Evolutionary conservation across 1,140 invertebrate genomes (phyloP).

Genomic region (Saxidomus purpurata): DNA sequence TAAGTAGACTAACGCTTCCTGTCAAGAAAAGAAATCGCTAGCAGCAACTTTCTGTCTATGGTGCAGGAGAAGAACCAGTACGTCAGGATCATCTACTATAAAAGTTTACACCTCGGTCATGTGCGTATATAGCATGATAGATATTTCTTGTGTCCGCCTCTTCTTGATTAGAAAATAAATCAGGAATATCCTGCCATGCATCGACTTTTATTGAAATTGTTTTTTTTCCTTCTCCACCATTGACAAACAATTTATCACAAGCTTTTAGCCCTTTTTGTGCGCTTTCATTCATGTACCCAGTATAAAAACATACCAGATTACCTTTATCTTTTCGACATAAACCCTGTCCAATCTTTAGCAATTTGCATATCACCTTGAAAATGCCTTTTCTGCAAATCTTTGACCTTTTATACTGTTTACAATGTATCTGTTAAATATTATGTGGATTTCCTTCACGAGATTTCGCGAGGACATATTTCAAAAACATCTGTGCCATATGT

Average conservation of each 20-base stretch:
- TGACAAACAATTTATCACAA: neutral
- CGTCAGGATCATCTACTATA: neutral
- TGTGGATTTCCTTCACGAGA: neutral
- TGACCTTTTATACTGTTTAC: neutral
- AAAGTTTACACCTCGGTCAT: neutral
- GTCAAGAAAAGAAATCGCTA: neutral
- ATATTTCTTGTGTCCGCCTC: conserved; percentile 9
- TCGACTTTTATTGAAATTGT: neutral
- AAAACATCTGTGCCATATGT: neutral
- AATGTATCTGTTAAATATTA: neutral
- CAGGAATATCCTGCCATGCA: neutral
- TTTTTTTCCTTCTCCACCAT: neutral
- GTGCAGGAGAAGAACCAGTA: conserved; percentile 26
- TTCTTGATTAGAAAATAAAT: neutral
- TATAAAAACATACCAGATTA: neutral
- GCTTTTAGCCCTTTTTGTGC: neutral
- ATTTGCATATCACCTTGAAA: neutral
- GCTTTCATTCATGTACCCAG: neutral
- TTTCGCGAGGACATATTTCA: neutral
- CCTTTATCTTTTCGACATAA: conserved; percentile 16
- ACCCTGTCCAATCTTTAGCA: conserved; percentile 18
- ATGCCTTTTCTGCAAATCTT: neutral
- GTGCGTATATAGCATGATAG: neutral
- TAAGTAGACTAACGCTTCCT: too few species aligned
- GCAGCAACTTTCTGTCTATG: neutral